These are phyloP conservation scores for Octodon degus DNA, from an alignment of 2,113 vertebrate genomes.

Conservation along the genomic window DNA sequence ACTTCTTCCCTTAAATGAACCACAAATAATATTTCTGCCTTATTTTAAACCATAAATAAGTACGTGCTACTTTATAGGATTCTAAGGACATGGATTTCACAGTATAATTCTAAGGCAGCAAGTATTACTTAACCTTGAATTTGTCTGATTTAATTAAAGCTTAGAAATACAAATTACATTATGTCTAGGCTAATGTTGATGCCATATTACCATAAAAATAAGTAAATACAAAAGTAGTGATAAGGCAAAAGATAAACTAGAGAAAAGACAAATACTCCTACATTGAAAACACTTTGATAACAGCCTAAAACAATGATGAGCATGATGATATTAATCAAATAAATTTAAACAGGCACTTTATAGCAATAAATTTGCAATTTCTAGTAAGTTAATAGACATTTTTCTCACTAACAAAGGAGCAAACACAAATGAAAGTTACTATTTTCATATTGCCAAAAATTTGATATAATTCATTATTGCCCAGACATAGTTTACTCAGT, in stretches of 20 bases:
- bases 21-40: slow-evolving; percentile 63
- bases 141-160: slow-evolving; percentile 46
- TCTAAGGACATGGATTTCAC: not conserved
- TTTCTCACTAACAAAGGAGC: not conserved
- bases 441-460: not conserved
- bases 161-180: slow-evolving; percentile 3
- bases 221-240: not conserved
- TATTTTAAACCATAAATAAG: slow-evolving; percentile 73
- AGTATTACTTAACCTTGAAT: slow-evolving; percentile 13
- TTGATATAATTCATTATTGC: no score
- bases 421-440: not conserved
- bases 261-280: not conserved
- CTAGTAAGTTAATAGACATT: not conserved
- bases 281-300: not conserved
- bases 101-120: slow-evolving; percentile 20
- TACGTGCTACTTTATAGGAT: not conserved
- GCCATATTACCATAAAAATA: not conserved
- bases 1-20: slow-evolving; percentile 75
- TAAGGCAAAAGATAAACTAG: not conserved
- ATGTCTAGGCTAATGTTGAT: slow-evolving; percentile 17
- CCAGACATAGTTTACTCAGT: not conserved
- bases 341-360: not conserved
- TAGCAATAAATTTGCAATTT: not conserved
- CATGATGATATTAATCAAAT: not conserved
- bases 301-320: not conserved